These are phyloP conservation scores for Rhinogobius similis DNA, from an alignment of 2,113 vertebrate species.

Conservation along the genomic window DNA sequence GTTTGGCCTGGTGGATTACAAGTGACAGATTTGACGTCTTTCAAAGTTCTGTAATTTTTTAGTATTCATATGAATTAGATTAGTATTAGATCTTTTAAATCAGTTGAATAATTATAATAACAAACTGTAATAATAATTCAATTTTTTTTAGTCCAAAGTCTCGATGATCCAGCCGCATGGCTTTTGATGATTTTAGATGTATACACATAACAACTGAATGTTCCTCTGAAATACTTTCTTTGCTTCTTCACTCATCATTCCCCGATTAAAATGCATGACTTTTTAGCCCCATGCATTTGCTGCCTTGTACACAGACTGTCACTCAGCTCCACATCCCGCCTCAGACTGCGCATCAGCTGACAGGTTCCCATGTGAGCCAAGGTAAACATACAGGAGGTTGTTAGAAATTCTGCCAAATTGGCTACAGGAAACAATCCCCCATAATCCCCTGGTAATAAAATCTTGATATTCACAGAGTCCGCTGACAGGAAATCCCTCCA, in stretches of 20 bases:
- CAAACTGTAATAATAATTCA: neutral
- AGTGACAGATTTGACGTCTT: neutral
- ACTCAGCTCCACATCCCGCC: slow-evolving; percentile 33
- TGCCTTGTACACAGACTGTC: slow-evolving; percentile 22
- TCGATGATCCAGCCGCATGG: slow-evolving; percentile 35
- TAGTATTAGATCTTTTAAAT: neutral
- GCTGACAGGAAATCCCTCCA: slow-evolving; percentile 70
- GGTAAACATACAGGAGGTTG: slow-evolving; percentile 67
- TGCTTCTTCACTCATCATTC: neutral
- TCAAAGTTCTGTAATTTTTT: neutral
- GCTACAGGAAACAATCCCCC: slow-evolving; percentile 67
- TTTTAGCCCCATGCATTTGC: neutral
- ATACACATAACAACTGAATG: slow-evolving; percentile 18
- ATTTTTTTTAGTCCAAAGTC: neutral
- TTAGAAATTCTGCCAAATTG: slow-evolving; percentile 69
- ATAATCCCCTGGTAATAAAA: slow-evolving; percentile 69
- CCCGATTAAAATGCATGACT: neutral
- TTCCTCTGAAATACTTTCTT: neutral
- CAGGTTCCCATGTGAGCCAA: slow-evolving; percentile 61
- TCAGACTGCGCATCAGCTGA: slow-evolving; percentile 48
- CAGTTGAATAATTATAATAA: neutral
- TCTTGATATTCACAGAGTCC: slow-evolving; percentile 60
- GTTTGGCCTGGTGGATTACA: neutral
- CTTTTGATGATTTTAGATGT: slow-evolving; percentile 44
- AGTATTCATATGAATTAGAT: neutral